phyloP scores from a whole-genome alignment of 1,140 invertebrate genomes.

The Aphelinus atriplicis region DNA sequence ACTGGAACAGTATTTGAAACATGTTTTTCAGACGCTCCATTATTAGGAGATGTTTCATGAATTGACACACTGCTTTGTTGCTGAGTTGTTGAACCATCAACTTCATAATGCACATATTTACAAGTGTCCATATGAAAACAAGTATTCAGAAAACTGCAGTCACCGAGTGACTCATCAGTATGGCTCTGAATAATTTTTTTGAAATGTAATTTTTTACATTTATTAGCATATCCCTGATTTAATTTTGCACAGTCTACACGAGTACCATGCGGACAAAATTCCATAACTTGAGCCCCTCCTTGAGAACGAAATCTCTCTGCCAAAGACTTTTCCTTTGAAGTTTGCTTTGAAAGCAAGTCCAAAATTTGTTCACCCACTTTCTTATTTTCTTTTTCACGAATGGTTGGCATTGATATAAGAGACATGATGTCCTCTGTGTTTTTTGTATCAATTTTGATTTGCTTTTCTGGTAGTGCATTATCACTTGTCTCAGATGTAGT shows the following conservation, averaged over 20 bases:
- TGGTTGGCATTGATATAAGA: constrained; percentile 91
- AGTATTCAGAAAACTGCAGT: constrained; percentile 97
- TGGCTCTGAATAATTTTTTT: constrained; percentile 97
- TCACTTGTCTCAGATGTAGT: constrained; percentile 55
- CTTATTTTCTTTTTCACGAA: constrained; percentile 94
- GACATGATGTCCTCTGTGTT: constrained; percentile 71
- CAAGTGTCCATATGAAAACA: constrained; percentile 99
- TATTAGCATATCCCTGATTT: constrained; percentile 65
- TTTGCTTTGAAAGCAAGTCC: constrained; percentile 92
- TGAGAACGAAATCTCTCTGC: constrained; percentile 95
- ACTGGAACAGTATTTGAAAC: constrained; percentile 13
- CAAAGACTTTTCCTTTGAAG: constrained; percentile 92
- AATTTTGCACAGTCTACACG: constrained; percentile 85
- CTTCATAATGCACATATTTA: constrained; percentile 96
- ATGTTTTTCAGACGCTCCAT: constrained; percentile 39
- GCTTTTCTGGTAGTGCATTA: constrained; percentile 54
- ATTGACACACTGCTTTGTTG: constrained; percentile 52
- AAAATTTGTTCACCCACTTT: constrained; percentile 96
- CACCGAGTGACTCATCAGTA: constrained; percentile 94
- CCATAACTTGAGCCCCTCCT: constrained; percentile 92
- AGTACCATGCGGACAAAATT: constrained; percentile 96
- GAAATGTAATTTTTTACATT: constrained; percentile 94
- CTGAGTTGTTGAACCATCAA: constrained; percentile 74
- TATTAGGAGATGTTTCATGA: constrained; percentile 39
- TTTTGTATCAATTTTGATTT: constrained; percentile 55